Percentiles rank a stretch among this genome's conserved stretches.
Evolutionary conservation across 2,797 vertebrate species (phyloP).

Genomic region (Artibeus lituratus): DNA sequence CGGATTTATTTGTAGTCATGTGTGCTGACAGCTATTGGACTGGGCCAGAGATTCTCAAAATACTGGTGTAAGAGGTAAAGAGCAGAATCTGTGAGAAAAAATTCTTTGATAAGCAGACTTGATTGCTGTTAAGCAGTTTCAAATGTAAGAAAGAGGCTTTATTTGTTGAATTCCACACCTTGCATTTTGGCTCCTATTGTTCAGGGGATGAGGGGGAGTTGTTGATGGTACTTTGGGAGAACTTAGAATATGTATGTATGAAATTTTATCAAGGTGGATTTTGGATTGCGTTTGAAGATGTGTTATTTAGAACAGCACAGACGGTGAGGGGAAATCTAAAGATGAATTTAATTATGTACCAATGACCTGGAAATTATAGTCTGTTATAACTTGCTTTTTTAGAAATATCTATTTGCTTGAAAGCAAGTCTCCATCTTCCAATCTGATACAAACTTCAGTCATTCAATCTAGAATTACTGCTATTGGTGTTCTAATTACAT

Average conservation of each 20-base stretch:
- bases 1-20: neutral
- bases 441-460: neutral
- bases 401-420: neutral
- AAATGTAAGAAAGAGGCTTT: neutral
- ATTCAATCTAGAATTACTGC: neutral
- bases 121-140: neutral
- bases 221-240: neutral
- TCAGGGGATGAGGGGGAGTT: neutral
- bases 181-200: neutral
- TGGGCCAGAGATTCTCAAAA: neutral
- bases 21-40: slow-evolving; percentile 6
- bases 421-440: neutral
- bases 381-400: neutral
- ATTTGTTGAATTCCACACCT: neutral
- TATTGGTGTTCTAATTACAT: neutral
- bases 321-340: neutral
- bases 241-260: neutral
- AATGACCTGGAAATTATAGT: neutral
- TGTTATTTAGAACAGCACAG: neutral
- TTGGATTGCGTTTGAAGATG: neutral
- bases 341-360: neutral
- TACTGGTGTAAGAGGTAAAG: neutral
- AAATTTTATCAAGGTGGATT: neutral
- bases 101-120: neutral
- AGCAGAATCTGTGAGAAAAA: neutral